phyloP scores from a whole-genome alignment of 2,113 vertebrate genomes.

The Elanoides forficatus region DNA sequence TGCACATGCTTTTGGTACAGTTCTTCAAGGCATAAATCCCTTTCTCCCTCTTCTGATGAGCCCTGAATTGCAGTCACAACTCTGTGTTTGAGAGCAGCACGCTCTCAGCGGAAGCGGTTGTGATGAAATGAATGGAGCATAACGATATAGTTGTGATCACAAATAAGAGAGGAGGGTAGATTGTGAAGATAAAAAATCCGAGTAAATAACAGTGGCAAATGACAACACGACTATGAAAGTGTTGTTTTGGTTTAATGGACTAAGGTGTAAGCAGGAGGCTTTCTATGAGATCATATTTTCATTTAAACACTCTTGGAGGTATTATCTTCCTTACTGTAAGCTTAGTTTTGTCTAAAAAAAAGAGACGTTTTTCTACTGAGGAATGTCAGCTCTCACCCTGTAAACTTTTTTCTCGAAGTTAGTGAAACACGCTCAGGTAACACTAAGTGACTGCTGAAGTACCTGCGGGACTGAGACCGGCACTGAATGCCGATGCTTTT shows the following conservation, averaged over 20 bases:
- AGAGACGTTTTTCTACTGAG: neutral
- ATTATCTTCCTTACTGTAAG: neutral
- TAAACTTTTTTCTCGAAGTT: neutral
- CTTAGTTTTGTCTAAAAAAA: neutral
- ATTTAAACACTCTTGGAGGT: neutral
- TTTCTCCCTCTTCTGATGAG: neutral
- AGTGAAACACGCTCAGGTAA: neutral
- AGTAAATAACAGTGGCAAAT: neutral
- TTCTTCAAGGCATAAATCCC: neutral
- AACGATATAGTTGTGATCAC: neutral
- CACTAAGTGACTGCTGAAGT: neutral
- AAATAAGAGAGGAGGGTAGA: neutral
- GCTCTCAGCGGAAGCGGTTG: accelerated
- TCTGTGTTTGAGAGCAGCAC: neutral
- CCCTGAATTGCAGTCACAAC: neutral
- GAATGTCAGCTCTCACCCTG: neutral
- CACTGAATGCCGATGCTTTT: neutral
- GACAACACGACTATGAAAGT: neutral
- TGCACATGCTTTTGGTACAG: neutral
- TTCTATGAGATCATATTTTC: neutral
- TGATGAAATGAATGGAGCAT: neutral
- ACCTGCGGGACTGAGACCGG: neutral
- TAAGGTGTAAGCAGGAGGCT: neutral
- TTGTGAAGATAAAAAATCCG: neutral
- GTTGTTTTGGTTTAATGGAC: neutral